These are phyloP conservation scores for Grammomys dolichurus DNA, from an alignment of 2,113 vertebrate genomes.

Conservation along the genomic window DNA sequence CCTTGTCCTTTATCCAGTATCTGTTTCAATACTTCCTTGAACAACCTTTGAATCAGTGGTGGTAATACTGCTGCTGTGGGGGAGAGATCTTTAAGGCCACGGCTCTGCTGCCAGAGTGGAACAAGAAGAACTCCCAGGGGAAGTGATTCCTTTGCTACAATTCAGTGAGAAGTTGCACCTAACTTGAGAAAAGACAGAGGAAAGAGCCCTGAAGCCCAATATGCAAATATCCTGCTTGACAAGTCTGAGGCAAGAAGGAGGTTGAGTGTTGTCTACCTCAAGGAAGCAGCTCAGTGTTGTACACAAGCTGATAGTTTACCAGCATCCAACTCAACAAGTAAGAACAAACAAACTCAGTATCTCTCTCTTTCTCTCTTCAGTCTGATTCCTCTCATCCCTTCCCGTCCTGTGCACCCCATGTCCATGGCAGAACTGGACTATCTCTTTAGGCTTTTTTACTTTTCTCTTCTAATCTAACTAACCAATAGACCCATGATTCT, in stretches of 20 bases:
- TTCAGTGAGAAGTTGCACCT: neutral
- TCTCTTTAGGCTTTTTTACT: neutral
- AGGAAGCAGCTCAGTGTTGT: neutral
- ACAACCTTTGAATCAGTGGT: neutral
- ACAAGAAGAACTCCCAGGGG: neutral
- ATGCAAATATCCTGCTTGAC: accelerated
- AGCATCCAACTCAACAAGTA: neutral
- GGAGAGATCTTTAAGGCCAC: neutral
- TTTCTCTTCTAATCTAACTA: neutral
- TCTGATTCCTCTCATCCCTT: neutral
- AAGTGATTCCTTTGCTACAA: neutral
- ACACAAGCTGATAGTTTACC: neutral
- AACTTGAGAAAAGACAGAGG: neutral
- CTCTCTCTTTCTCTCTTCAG: neutral
- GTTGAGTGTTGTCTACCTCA: neutral
- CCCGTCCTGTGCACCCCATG: accelerated
- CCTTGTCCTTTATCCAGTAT: neutral
- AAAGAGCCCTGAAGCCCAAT: neutral
- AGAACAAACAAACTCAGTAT: neutral
- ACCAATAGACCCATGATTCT: neutral
- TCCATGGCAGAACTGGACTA: neutral
- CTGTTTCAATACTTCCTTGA: neutral
- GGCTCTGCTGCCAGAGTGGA: neutral
- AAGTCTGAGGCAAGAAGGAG: neutral
- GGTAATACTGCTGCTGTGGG: neutral